Conservation (phyloP, 2,888 invertebrate species). For the Acholoe squamosa region DNA sequence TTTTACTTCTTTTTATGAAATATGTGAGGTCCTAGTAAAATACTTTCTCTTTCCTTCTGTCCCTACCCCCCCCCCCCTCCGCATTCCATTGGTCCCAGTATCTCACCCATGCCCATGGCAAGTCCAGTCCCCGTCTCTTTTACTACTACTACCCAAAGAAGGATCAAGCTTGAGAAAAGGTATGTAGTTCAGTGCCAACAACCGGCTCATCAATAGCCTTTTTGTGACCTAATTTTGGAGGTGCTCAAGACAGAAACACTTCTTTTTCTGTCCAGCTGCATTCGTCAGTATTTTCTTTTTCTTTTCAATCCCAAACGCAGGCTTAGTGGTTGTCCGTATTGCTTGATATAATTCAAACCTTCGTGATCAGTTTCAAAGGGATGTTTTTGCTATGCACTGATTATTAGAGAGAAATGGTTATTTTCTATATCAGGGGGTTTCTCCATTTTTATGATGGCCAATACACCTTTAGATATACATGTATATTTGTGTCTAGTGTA, state of each 20-base stretch:
- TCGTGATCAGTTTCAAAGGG: neutral
- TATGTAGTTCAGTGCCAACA: conserved; percentile 34
- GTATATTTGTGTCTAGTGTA: neutral
- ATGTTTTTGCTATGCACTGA: neutral
- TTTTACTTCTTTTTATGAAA: neutral
- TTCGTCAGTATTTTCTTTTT: conserved; percentile 12
- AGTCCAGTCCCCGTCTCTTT: conserved; percentile 32
- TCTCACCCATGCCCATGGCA: neutral
- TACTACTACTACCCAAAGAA: conserved; percentile 61
- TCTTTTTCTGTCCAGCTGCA: conserved; percentile 13
- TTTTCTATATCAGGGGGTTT: neutral
- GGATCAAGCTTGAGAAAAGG: conserved; percentile 56
- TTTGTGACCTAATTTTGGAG: conserved; percentile 26
- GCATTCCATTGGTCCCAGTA: neutral
- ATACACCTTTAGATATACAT: neutral
- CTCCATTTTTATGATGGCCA: neutral
- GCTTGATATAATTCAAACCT: conserved; percentile 19
- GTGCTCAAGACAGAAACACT: neutral
- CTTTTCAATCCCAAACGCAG: neutral
- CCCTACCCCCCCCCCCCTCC: neutral
- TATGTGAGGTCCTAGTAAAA: neutral
- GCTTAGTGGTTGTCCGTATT: neutral
- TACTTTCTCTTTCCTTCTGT: conserved; percentile 26
- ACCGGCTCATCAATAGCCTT: neutral
- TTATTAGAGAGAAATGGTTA: neutral